Conservation (phyloP, 2,797 vertebrate species). For the Petrocephalus sullivani region DNA sequence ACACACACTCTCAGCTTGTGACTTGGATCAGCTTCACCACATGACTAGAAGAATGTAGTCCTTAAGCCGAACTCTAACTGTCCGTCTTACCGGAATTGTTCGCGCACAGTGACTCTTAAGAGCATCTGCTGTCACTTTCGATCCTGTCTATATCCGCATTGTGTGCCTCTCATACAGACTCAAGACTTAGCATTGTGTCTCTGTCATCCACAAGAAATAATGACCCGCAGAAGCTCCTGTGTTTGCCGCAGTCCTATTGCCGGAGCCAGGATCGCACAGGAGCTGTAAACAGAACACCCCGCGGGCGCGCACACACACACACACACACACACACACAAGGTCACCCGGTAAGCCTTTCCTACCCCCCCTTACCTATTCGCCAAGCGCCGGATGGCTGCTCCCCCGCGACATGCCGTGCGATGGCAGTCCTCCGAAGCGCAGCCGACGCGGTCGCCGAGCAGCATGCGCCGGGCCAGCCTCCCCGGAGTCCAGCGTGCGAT, state of each 20-base stretch:
- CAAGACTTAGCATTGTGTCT: neutral
- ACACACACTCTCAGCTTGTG: conserved; percentile 43
- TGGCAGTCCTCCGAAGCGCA: neutral
- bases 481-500: neutral
- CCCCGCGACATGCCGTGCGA: neutral
- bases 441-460: neutral
- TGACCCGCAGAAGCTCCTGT: neutral
- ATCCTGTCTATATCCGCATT: neutral
- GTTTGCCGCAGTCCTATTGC: neutral
- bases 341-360: neutral
- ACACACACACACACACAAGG: neutral
- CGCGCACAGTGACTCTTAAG: neutral
- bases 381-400: neutral
- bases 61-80: conserved; percentile 32
- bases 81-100: neutral
- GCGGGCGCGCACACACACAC: too few relatives aligned
- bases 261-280: neutral
- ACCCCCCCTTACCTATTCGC: neutral
- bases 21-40: conserved; percentile 59
- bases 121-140: neutral
- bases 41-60: conserved; percentile 63
- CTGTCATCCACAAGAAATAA: neutral
- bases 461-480: neutral
- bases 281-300: neutral
- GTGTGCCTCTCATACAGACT: neutral